Evolutionary conservation across 1,140 invertebrate species (phyloP).

Genomic region (Asbolus verrucosus): DNA sequence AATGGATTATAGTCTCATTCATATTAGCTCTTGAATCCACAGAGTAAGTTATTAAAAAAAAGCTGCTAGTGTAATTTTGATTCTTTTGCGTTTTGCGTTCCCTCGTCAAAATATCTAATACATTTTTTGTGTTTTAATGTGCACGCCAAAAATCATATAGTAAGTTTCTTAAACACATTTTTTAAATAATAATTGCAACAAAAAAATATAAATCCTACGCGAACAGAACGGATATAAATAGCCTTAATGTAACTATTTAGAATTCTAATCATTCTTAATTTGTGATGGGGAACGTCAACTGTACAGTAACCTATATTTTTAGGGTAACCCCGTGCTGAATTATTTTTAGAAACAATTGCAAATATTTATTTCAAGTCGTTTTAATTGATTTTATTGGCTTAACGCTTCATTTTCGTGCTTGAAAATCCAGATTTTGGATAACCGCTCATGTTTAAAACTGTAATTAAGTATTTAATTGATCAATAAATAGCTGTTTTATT

Average conservation of each 20-base stretch:
- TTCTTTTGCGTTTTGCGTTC: not conserved
- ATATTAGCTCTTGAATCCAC: slow-evolving; percentile 32
- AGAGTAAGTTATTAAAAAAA: slow-evolving; percentile 11
- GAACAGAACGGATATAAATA: not conserved
- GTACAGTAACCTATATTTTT: slow-evolving; percentile 47
- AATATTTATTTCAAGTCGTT: slow-evolving; percentile 52
- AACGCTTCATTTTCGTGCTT: not conserved
- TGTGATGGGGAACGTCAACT: slow-evolving; percentile 11
- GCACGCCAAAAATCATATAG: slow-evolving; percentile 1
- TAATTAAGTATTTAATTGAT: not conserved
- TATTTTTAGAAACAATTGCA: slow-evolving; percentile 55
- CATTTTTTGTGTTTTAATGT: not conserved
- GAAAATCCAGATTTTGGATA: too few species aligned
- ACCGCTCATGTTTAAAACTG: too few species aligned
- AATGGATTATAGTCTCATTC: slow-evolving; percentile 48
- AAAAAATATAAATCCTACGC: not conserved
- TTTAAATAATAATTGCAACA: too few species aligned
- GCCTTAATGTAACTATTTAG: slow-evolving; percentile 4
- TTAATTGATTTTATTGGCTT: slow-evolving; percentile 47
- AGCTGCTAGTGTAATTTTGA: slow-evolving; percentile 13
- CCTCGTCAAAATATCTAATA: slow-evolving; percentile 11
- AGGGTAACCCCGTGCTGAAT: slow-evolving; percentile 40
- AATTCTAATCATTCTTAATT: slow-evolving; percentile 11
- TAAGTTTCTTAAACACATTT: slow-evolving; percentile 1
- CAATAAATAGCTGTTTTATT: slow-evolving; percentile 27